Base-by-base conservation (phyloP, 2,888 invertebrate genomes). In the Hermaeophaga mercurialis region DNA sequence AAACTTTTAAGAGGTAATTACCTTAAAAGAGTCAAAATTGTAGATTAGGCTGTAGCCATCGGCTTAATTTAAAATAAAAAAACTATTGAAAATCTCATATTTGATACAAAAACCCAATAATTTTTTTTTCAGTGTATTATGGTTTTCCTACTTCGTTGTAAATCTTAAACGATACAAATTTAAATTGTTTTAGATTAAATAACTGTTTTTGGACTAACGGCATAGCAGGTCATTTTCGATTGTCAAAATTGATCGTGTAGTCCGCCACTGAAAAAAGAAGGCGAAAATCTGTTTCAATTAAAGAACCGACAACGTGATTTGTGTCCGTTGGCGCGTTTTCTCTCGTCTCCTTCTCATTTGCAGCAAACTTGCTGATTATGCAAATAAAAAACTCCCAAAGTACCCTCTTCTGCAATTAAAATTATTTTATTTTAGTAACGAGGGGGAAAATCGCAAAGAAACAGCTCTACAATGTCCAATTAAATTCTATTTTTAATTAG, bases 371-470 rank as follows among this genome's bases (percentile, higher is more conserved):
- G 55, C 54, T 55, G 58, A 52, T 59, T 55, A 59, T 55, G 52
- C 55, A 59, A 59, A 59, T 52, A 55, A 54, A 58, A 55, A 54
- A 54, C 28, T 22, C 34, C 12, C 31, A 54, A 47, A 54, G 54
- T 43, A 38, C 34, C 47, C 18, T n/a, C 17, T 48, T 48, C 43
- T 33, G 58, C 49, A 59, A 59, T 59, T 59, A 59, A 55, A 55
- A 59, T 55, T 47, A 38, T 59, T 47, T 43, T 9, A 31, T n/a
- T 31, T 31, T 12, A 4, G 4, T 4, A 31, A 31, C 9, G 26
- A 26, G 6, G 26, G 9, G 2, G 26, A 26, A 26, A 26, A 26
- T 26, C 9, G 2, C 5, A 4, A 26, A 22, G 8, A 2, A 7
- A 9, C 26, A 26, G 26, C 9, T 4, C 9, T 26, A 26, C 8